phyloP scores from a whole-genome alignment of 2,888 invertebrate species.

The Parnassius glacialis region DNA sequence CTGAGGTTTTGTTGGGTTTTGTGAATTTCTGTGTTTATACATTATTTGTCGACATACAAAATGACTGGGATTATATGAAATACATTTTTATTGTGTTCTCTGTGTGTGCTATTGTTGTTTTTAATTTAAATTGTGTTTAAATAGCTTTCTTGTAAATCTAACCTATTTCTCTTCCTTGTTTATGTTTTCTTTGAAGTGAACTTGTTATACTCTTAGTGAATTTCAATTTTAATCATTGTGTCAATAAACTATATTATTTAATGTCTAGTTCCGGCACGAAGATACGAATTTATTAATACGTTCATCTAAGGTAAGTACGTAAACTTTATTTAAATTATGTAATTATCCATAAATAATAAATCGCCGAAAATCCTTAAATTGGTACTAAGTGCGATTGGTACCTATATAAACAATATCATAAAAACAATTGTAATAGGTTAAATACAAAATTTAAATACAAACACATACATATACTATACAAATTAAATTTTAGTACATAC shows the following conservation, averaged over 20 bases:
- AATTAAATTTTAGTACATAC: no score
- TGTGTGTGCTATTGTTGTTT: neutral
- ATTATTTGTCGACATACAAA: conserved; percentile 12
- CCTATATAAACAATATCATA: no score
- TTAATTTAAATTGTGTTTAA: conserved; percentile 2
- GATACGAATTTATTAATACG: neutral
- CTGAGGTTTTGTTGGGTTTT: conserved; percentile 40
- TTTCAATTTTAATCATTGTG: conserved; percentile 1
- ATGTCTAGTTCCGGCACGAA: neutral
- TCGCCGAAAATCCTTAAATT: no score
- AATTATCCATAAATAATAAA: neutral
- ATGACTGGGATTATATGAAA: neutral
- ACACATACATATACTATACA: no score
- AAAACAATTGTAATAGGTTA: no score
- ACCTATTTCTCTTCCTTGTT: conserved; percentile 12
- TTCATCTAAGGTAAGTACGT: conserved; percentile 10
- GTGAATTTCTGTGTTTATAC: conserved; percentile 10
- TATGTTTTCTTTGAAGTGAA: conserved; percentile 22
- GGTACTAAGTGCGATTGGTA: no score
- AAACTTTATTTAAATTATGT: conserved; percentile 1
- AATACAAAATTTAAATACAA: no score
- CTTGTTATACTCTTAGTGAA: conserved; percentile 7
- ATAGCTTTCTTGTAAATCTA: conserved; percentile 4
- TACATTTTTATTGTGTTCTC: neutral
- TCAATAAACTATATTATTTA: neutral